Evolutionary conservation across 2,888 invertebrate genomes (phyloP).

Genomic region (Acanthacorydalis orientalis): DNA sequence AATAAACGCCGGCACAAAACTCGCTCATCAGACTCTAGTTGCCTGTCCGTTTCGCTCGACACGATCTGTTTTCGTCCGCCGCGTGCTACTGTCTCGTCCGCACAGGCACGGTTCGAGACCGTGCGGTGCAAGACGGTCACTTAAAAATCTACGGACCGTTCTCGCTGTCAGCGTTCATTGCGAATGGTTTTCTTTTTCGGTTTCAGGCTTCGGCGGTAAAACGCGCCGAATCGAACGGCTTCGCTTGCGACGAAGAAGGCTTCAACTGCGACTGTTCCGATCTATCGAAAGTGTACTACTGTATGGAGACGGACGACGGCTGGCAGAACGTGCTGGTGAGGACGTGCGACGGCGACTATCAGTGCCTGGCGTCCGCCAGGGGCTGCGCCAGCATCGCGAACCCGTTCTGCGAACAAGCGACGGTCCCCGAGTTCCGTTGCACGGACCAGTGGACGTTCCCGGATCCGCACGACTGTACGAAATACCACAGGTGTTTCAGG

Average conservation of each 20-base stretch:
- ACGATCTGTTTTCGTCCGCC: too few species aligned
- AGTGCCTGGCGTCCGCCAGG: not conserved
- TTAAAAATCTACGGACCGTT: too few species aligned
- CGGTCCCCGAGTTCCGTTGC: not conserved
- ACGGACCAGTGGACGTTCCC: constrained; percentile 5
- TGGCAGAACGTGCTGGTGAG: not conserved
- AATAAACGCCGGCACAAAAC: too few species aligned
- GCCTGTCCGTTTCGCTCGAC: too few species aligned
- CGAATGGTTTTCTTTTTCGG: too few species aligned
- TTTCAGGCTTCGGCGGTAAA: too few species aligned
- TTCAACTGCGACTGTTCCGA: not conserved
- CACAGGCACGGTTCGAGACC: too few species aligned
- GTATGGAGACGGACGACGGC: not conserved
- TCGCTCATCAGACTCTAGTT: too few species aligned
- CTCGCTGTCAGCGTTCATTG: too few species aligned
- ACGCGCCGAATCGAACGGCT: too few species aligned
- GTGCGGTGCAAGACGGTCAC: too few species aligned
- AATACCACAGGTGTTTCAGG: constrained; percentile 6
- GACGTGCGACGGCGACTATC: not conserved
- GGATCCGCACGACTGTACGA: constrained; percentile 8
- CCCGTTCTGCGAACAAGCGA: not conserved
- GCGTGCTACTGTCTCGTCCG: too few species aligned
- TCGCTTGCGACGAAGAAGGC: not conserved
- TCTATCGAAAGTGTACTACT: not conserved
- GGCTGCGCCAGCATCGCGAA: not conserved